Base-by-base conservation (phyloP, 2,888 invertebrate species). In the Drosophila tanythrix region DNA sequence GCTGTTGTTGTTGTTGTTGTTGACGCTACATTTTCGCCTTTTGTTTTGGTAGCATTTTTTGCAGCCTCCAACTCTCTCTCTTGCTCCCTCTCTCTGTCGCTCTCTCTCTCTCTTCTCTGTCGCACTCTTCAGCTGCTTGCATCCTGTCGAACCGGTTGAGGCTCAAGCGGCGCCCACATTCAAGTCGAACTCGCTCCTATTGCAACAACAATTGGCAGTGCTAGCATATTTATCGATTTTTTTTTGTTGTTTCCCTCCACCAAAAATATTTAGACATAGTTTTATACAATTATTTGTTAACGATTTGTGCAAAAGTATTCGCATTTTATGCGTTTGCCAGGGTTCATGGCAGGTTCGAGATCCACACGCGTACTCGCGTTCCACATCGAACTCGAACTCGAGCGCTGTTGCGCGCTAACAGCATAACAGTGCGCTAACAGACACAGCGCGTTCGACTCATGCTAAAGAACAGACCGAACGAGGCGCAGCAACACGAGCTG, bases 141-240 rank as follows among this genome's bases (percentile, higher is more conserved):
- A 89, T 84, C 84, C 84, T 89, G 89, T 87, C 76, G 79, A 81
- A 84, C 89, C 84, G 84, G 84, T 83, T 87, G 57, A 31, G 31
- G 38, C 38, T 33, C 33, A 46, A 40, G 65, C 60, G 38, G 58
- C 62, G 70, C 68, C 72, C 72, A 71, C 77, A 71, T 63, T 55
- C 40, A 64, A 46, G 29, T 59, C 60, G 21, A 72, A 56, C 62
- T 52, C 46, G 36, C 69, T 50, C 21, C 57, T 21, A 31, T n/a
- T 36, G 21, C 21, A 55, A 27, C 25, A 46, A 25, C 46, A 11
- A n/a, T 35, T 46, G 25, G 10, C 29, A 46, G 18, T 21, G 2
- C 11, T n/a, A 35, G 31, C 21, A 46, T 46, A 46, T 31, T 57
- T 53, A 21, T 33, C 8, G 18, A 13, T 60, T 5, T n/a, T 43